phyloP scores from a whole-genome alignment of 2,797 vertebrate genomes.

The Gallirallus australis region DNA sequence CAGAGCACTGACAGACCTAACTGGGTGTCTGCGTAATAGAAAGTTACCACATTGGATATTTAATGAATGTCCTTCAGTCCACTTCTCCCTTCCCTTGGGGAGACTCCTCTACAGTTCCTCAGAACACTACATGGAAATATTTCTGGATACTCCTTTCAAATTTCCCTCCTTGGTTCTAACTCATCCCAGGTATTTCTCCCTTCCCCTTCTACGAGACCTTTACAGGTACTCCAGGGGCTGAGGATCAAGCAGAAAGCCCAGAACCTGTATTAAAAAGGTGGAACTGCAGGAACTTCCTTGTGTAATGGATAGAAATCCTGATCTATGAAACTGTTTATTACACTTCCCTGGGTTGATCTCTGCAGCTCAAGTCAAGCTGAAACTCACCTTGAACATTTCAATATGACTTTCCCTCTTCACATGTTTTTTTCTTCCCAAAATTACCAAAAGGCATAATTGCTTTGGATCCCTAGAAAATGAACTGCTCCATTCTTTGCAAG shows the following conservation, averaged over 20 bases:
- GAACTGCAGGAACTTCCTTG: neutral
- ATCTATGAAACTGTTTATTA: neutral
- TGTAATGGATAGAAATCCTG: neutral
- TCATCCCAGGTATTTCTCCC: neutral
- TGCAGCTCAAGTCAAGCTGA: neutral
- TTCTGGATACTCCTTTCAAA: neutral
- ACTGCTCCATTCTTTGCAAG: neutral
- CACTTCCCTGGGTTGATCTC: neutral
- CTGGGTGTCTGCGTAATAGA: neutral
- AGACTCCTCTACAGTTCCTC: neutral
- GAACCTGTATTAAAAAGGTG: neutral
- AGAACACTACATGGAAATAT: neutral
- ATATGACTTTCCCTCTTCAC: neutral
- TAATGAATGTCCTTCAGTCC: neutral
- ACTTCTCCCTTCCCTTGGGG: neutral
- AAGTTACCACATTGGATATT: neutral
- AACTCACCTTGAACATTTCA: neutral
- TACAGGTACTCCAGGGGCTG: neutral
- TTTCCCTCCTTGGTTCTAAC: neutral
- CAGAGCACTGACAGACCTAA: neutral
- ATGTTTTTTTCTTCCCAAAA: neutral
- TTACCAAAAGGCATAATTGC: neutral
- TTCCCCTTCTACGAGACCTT: neutral
- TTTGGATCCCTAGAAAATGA: slow-evolving; percentile 22
- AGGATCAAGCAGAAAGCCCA: neutral